Evolutionary conservation across 2,797 vertebrate species (phyloP), one percentile per base, ranked within the genome.

Genomic region (Apogon hyalosoma): DNA sequence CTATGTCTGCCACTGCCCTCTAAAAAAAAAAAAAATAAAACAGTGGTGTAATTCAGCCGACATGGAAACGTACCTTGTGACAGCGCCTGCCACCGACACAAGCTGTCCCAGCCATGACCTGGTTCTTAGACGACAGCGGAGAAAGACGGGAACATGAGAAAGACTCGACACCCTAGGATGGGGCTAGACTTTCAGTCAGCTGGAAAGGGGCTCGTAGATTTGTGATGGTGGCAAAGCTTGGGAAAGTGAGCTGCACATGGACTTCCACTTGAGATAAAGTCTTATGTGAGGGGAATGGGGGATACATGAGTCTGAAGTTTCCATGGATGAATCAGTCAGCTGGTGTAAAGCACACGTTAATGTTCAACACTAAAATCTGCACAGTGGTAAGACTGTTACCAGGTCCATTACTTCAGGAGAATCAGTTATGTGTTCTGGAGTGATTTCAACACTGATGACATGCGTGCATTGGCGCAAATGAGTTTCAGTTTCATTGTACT

Each of bases 11-110:
- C n/a, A 24, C 63, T 70, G 63, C 55, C 41, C 38, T 60, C 69
- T 38, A 73, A 85, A 88, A 82, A 87, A 79, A 73, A 65, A 75
- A 73, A 48, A 18, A 73, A 42, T 51, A 72, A 69, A 43, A 13
- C 31, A 36, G 55, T 69, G 77, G 72, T 62, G 70, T 76, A 74
- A 81, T 77, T 84, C 53, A 65, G 82, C 79, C 77, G 19, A 80
- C 79, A 87, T 90, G 85, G 90, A 88, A 92, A 89, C 78, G 5
- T 59, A 89, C 83, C 90, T 81, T 46, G 82, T 90, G 88, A 92
- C 85, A 76, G 76, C 53, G 84, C 68, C 81, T 82, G 67, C 61
- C 63, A 60, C 67, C 48, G 21, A 53, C 69, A 56, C 68, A 71
- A 72, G 53, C 80, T 76, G 85, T 69, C 82, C 84, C 58, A 77